These are phyloP conservation scores for Rhynchophorus ferrugineus DNA, from an alignment of 1,140 invertebrate genomes.

Conservation along the genomic window DNA sequence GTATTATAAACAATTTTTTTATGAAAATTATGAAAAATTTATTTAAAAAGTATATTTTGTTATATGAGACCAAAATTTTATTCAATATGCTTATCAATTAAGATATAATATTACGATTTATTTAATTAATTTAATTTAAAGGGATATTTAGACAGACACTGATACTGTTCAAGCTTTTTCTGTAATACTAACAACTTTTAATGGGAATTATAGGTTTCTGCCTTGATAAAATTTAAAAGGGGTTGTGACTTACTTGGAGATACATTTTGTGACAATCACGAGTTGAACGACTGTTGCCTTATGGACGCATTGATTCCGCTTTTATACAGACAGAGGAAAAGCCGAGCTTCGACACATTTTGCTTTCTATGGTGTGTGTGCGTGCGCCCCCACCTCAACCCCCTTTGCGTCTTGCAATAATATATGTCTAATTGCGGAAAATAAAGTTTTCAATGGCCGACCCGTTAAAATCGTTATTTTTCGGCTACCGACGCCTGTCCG, in stretches of 20 bases:
- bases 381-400: conserved; percentile 8
- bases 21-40: too few relatives aligned
- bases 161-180: too few relatives aligned
- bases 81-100: too few relatives aligned
- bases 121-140: too few relatives aligned
- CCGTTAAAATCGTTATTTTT: conserved; percentile 5
- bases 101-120: too few relatives aligned
- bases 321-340: conserved; percentile 13
- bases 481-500: conserved; percentile 2
- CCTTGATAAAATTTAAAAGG: too few relatives aligned
- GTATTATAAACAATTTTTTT: too few relatives aligned
- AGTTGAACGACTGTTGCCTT: conserved; percentile 13
- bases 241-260: conserved; percentile 22
- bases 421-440: conserved; percentile 21
- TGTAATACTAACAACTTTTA: too few relatives aligned
- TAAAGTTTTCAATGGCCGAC: conserved; percentile 16
- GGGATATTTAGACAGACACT: too few relatives aligned
- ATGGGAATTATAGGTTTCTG: too few relatives aligned
- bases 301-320: conserved; percentile 1
- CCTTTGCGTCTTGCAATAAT: background rate
- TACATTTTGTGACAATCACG: conserved; percentile 17
- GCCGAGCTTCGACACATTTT: conserved; percentile 3
- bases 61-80: too few relatives aligned
- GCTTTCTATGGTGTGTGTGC: conserved; percentile 15
- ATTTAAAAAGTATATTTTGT: too few relatives aligned